A percentile compares a stretch with the other conserved stretches of the same genome.
These are phyloP conservation scores for Forpus xanthops DNA, from an alignment of 2,797 vertebrate genomes.

Conservation along the genomic window DNA sequence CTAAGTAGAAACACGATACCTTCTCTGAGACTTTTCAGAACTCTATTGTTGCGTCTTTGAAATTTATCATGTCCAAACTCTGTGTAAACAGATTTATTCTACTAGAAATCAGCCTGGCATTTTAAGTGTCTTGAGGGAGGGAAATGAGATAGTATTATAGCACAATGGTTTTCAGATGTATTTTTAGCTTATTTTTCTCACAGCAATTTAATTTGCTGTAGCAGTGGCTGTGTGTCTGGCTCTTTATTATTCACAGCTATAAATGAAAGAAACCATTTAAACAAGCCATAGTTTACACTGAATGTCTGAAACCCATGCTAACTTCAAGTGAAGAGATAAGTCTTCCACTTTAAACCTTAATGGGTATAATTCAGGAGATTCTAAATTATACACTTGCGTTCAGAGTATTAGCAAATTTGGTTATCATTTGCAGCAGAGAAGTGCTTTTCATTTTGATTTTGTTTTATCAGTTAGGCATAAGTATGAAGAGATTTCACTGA, in stretches of 20 bases:
- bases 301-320: not conserved
- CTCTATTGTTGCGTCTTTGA: not conserved
- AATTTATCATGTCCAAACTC: not conserved
- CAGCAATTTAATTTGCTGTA: not conserved
- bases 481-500: not conserved
- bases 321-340: not conserved
- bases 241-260: not conserved
- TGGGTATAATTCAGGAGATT: not conserved
- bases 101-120: not conserved
- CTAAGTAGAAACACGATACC: not conserved
- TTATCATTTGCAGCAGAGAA: not conserved
- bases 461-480: not conserved
- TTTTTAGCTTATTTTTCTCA: constrained; percentile 26
- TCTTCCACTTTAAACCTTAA: not conserved
- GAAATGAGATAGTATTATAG: not conserved
- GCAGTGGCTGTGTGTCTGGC: not conserved
- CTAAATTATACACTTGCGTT: not conserved
- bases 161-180: not conserved
- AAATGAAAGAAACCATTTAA: not conserved
- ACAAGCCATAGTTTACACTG: not conserved
- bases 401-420: not conserved
- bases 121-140: not conserved
- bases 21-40: constrained; percentile 15
- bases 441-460: not conserved
- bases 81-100: not conserved